Base-by-base conservation (phyloP, 2,797 vertebrate genomes). In the Nothura maculosa region DNA sequence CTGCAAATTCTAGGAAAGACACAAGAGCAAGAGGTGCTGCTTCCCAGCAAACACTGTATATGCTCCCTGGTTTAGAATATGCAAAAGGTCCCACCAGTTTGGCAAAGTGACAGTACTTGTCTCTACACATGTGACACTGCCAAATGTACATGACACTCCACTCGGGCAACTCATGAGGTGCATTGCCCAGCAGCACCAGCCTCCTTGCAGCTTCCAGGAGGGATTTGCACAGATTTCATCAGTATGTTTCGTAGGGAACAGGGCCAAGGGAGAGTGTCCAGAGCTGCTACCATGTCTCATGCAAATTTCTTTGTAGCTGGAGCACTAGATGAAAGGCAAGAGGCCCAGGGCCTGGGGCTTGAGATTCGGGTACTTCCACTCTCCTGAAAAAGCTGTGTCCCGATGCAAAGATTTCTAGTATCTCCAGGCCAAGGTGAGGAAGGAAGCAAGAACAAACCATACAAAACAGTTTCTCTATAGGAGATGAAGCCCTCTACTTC, bases 91-190 rank as follows among this genome's bases (percentile, higher is more conserved):
- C n/a, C 34, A 34, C 42, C 48, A 16, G 12, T 81, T 48, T 82
- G 32, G 30, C 28, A 87, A 84, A 81, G 5, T 24, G 42, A 72
- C 48, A 42, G 34, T 12, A 8, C 4, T 60, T 62, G 36, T 60
- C 84, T 82, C 64, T 38, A 78, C 38, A 19, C 4, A 12, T 13
- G 50, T 0, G 0, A 14, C 42, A 25, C 22, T 64, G 25, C 1
- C 0, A 61, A 18, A 27, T 12, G 45, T 83, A 28, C 9, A 2
- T 14, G 32, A 36, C 0, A 0, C 4, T 32, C 79, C 43, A 3
- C 10, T 48, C 54, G 72, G 40, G 34, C 1, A 1, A 13, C 34
- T 20, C 48, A 70, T 63, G n/a, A 74, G 20, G 24, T 78, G 69
- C 58, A 34, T 20, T 60, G 30, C 52, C 16, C 69, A 0, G 0